phyloP scores from a whole-genome alignment of 2,113 vertebrate genomes.

The Ellobius talpinus region DNA sequence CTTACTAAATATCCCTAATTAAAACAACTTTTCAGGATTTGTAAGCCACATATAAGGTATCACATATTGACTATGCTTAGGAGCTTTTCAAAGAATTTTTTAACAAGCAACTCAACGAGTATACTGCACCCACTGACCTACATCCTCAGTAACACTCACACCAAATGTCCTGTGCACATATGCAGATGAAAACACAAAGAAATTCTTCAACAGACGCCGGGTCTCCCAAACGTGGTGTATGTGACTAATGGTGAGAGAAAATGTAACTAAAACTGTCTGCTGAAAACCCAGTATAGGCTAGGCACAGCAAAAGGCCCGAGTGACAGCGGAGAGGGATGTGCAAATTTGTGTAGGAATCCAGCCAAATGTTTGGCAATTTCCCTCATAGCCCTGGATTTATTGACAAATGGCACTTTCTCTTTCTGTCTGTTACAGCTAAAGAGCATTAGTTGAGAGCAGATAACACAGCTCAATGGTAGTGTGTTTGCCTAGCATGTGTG shows the following conservation, averaged over 20 bases:
- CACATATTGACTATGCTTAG: neutral
- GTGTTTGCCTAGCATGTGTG: neutral
- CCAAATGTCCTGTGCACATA: neutral
- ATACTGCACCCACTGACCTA: neutral
- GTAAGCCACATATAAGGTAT: neutral
- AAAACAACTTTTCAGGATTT: neutral
- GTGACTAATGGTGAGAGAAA: constrained; percentile 67
- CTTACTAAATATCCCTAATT: neutral
- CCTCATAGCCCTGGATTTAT: neutral
- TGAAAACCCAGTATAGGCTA: constrained; percentile 49
- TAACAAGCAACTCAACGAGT: neutral
- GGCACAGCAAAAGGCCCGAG: constrained; percentile 1
- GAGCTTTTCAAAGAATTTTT: neutral
- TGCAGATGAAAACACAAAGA: neutral
- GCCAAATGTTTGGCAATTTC: constrained; percentile 41
- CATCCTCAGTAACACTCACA: neutral
- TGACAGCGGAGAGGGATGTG: constrained; percentile 29
- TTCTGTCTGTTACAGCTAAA: constrained; percentile 33
- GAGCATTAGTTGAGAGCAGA: neutral
- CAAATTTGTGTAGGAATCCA: constrained; percentile 48
- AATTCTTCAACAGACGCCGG: constrained; percentile 43
- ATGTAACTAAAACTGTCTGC: constrained; percentile 42
- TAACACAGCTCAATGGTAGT: neutral
- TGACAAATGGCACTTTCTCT: constrained; percentile 32
- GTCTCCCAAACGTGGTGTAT: constrained; percentile 39